Conservation (phyloP, 2,113 vertebrate species). For the Odocoileus hemionus region DNA sequence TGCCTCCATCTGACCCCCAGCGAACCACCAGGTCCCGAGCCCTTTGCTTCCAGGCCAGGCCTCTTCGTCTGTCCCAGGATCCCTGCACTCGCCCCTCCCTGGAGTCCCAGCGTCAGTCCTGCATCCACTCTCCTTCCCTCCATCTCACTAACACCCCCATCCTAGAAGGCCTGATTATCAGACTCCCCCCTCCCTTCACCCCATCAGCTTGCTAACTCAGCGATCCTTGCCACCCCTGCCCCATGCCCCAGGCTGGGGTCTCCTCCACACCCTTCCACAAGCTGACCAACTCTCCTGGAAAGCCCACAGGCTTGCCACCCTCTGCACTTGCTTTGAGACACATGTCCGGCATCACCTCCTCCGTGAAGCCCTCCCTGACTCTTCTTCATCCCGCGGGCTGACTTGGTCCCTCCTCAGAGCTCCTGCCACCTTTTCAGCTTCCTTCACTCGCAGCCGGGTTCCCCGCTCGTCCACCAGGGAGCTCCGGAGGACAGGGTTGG, state of each 20-base stretch:
- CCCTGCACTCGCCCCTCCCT: not conserved
- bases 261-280: not conserved
- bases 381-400: not conserved
- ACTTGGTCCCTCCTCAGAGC: not conserved
- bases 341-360: not conserved
- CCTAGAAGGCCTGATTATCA: too few relatives aligned
- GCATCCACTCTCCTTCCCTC: not conserved
- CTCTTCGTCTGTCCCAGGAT: not conserved
- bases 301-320: not conserved
- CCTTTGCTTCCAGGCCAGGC: not conserved
- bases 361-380: not conserved
- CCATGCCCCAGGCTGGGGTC: not conserved
- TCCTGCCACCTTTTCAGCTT: not conserved
- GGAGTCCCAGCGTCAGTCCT: not conserved
- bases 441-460: not conserved
- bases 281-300: not conserved
- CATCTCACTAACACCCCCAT: accelerated
- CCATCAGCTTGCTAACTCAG: not conserved
- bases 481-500: not conserved
- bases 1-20: not conserved
- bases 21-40: not conserved
- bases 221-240: not conserved
- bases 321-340: not conserved
- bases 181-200: not conserved
- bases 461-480: accelerated